phyloP scores from a whole-genome alignment of 1,140 invertebrate species.

The Capitella teleta region DNA sequence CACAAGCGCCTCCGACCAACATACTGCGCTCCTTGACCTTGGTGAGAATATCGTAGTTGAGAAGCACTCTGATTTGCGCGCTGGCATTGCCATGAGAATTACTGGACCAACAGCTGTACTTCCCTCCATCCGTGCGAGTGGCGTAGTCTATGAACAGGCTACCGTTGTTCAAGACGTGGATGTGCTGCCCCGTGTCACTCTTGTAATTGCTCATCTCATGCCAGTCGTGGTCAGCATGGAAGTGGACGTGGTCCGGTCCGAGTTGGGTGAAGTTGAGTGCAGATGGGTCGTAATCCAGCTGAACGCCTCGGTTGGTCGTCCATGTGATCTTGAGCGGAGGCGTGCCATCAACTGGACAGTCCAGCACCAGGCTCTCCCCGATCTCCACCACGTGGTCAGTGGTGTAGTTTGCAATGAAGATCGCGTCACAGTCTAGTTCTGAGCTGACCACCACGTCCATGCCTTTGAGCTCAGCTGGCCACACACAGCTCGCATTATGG shows the following conservation, averaged over 20 bases:
- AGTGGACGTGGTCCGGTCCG: neutral
- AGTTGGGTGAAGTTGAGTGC: neutral
- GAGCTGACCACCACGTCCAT: neutral
- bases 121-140: constrained; percentile 62
- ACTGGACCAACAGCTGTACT: constrained; percentile 72
- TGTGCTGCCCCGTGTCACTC: neutral
- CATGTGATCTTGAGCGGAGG: neutral
- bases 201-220: neutral
- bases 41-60: constrained; percentile 18
- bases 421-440: neutral
- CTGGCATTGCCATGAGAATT: constrained; percentile 65
- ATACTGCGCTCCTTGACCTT: neutral
- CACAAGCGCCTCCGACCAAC: neutral
- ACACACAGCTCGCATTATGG: neutral
- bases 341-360: neutral
- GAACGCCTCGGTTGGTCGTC: neutral
- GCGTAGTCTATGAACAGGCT: constrained; percentile 55
- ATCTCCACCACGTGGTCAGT: neutral
- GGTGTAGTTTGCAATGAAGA: neutral
- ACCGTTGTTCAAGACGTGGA: constrained; percentile 52
- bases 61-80: constrained; percentile 18
- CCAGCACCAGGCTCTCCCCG: neutral
- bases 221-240: neutral
- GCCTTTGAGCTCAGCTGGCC: neutral
- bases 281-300: neutral